Evolutionary conservation across 1,140 invertebrate species (phyloP).

Genomic region (Drosophila elegans): DNA sequence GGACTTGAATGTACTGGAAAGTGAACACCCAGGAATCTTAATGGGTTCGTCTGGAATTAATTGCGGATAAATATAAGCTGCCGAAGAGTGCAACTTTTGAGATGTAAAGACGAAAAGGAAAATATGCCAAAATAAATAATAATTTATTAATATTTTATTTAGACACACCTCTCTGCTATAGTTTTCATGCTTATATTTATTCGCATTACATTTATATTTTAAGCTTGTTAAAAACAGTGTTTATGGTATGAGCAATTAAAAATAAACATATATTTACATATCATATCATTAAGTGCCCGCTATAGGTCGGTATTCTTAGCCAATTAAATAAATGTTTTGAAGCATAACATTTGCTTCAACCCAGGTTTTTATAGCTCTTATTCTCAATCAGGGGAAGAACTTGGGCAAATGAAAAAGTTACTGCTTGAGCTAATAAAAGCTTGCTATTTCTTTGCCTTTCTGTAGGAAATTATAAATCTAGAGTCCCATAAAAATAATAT

Average conservation of each 20-base stretch:
- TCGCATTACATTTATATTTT: not conserved
- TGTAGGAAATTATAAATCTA: not conserved
- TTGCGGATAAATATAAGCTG: not conserved
- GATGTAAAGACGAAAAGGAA: not conserved
- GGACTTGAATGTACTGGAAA: conserved; percentile 7
- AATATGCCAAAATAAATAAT: not conserved
- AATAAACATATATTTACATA: not conserved
- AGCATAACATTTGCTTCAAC: conserved; percentile 8
- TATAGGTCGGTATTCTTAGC: not conserved
- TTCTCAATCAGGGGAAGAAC: conserved; percentile 8
- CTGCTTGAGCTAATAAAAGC: not conserved
- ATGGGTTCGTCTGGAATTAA: conserved; percentile 29
- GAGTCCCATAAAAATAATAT: not conserved
- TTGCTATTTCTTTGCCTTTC: not conserved
- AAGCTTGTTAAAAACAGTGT: no score
- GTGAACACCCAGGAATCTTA: conserved; percentile 18
- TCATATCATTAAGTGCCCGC: no score
- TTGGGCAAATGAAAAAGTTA: not conserved
- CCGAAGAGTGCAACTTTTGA: no score
- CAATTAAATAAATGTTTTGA: conserved; percentile 18
- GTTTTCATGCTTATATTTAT: no score
- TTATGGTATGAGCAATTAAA: no score
- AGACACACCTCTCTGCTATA: no score
- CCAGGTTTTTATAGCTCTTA: conserved; percentile 4
- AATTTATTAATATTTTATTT: not conserved